Percentiles rank a stretch among this genome's conserved stretches.
phyloP scores from a whole-genome alignment of 2,797 vertebrate genomes.

The Coregonus suidteri region DNA sequence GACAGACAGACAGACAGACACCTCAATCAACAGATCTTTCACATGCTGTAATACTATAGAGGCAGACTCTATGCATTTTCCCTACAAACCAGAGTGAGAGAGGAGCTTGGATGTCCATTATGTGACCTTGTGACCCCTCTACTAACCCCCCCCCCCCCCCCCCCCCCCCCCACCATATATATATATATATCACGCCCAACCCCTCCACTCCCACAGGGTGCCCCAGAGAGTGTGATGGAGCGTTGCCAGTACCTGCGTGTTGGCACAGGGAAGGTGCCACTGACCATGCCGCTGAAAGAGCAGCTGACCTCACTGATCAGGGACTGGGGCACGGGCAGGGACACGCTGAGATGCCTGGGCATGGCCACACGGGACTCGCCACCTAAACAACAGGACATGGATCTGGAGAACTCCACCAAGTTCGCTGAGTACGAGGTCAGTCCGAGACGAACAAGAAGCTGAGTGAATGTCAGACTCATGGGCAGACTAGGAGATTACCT shows the following conservation, averaged over 20 bases:
- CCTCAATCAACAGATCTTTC: neutral
- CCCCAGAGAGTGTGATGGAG: slow-evolving; percentile 93
- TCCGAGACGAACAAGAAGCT: too few relatives aligned
- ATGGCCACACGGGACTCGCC: slow-evolving; percentile 89
- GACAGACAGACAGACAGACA: neutral
- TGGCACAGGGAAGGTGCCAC: slow-evolving; percentile 72
- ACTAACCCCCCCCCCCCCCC: too few relatives aligned
- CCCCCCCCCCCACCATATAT: too few relatives aligned
- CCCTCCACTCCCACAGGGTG: slow-evolving; percentile 75
- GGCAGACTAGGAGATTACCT: too few relatives aligned
- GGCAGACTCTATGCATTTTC: neutral
- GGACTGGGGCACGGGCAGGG: slow-evolving; percentile 92
- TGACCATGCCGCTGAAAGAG: slow-evolving; percentile 77
- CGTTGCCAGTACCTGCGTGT: slow-evolving; percentile 87
- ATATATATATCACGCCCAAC: too few relatives aligned
- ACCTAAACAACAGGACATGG: slow-evolving; percentile 81
- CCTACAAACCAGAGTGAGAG: neutral
- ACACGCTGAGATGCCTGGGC: slow-evolving; percentile 92
- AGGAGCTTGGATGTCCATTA: neutral
- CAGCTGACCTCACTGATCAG: slow-evolving; percentile 85
- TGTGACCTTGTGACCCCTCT: neutral
- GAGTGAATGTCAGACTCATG: too few relatives aligned
- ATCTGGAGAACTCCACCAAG: slow-evolving; percentile 83
- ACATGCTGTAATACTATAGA: too few relatives aligned
- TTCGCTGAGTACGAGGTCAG: slow-evolving; percentile 89